Base-by-base conservation (phyloP, 2,888 invertebrate species). In the Argyresthia goedartella region DNA sequence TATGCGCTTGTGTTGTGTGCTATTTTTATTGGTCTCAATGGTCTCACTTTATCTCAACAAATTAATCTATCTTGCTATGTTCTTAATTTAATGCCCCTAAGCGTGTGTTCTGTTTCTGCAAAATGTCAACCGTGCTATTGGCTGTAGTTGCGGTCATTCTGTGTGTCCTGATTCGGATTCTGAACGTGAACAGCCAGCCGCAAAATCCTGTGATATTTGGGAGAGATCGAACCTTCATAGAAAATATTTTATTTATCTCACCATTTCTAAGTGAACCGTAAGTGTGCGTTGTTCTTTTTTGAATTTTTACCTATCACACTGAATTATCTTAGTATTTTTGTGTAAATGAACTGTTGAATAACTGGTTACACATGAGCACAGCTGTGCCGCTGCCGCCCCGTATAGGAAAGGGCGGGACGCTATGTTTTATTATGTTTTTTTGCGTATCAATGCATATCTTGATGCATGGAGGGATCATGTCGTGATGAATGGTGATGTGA, bases 181-280 rank as follows among this genome's bases (percentile, higher is more conserved):
- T 95, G 61, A 95, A 95, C 78, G 94, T 95, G 57, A 94, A 93
- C 79, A 94, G 94, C 69, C 91, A 93, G 71, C 91, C 95, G 39
- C 90, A 92, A 65, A 93, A 91, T 78, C 94, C 95, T 55, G 88
- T 90, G 65, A 89, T 95, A 56, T 91, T 91, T 79, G 94, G 94
- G 73, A 89, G 90, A 69, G 94, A 95, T 79, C 88, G 89, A 66
- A 89, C 88, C 62, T 95, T 95, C 76, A 87, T 94, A 59, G 91
- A 94, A 66, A 92, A 92, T 58, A 89, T 95, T 54, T 87, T 93
- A 62, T 94, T 94, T 76, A 91, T 94, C 62, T 91, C 94, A 56
- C 93, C 95, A 36, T 89, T 92, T 59, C 85, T 95, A 54, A 89
- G 89, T 66, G 93, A 95, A 81, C 93, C 94, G 95, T 95, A 88